Evolutionary conservation across 2,113 vertebrate species (phyloP).

Genomic region (Rhineura floridana): DNA sequence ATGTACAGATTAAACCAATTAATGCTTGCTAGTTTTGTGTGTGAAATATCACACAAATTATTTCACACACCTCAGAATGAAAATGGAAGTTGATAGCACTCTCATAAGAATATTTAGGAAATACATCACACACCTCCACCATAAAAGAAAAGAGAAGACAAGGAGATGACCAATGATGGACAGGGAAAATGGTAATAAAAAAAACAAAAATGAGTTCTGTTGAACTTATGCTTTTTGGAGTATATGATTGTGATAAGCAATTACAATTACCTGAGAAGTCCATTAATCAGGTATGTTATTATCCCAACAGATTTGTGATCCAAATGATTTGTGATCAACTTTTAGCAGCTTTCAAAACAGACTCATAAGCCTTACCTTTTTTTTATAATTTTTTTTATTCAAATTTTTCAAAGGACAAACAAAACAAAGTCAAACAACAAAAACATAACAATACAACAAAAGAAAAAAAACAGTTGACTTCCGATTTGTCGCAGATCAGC

Average conservation of each 20-base stretch:
- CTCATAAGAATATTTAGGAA: not conserved
- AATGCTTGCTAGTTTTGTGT: not conserved
- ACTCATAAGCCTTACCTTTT: not conserved
- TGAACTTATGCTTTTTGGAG: not conserved
- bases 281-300: not conserved
- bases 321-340: not conserved
- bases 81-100: not conserved
- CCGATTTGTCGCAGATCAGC: too few relatives aligned
- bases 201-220: accelerated
- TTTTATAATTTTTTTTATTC: too few relatives aligned
- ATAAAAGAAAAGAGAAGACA: not conserved
- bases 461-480: too few relatives aligned
- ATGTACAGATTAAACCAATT: not conserved
- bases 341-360: not conserved
- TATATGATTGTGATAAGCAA: not conserved
- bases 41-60: not conserved
- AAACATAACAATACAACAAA: too few relatives aligned
- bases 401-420: too few relatives aligned
- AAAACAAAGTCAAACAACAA: too few relatives aligned
- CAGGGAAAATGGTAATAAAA: not conserved
- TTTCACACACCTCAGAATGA: not conserved
- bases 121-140: not conserved
- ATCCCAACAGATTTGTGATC: not conserved
- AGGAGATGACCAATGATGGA: not conserved
- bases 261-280: not conserved